These are phyloP conservation scores for Plecturocebus donacophilus DNA, from an alignment of 2,113 vertebrate species.

Conservation along the genomic window DNA sequence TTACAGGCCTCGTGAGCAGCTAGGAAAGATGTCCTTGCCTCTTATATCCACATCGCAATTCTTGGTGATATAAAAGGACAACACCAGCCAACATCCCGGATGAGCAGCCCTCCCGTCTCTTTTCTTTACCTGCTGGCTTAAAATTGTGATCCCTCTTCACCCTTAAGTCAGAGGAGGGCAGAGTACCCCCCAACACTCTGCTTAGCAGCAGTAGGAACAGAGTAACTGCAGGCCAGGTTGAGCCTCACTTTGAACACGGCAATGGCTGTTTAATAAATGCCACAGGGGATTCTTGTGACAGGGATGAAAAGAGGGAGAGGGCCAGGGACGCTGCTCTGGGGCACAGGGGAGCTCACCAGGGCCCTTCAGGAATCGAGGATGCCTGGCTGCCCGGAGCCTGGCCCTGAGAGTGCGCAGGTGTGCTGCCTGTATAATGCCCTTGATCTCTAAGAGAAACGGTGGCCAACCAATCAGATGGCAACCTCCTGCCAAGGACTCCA, in stretches of 20 bases:
- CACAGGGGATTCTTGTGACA: neutral
- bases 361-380: neutral
- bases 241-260: slow-evolving; percentile 13
- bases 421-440: neutral
- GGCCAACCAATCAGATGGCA: neutral
- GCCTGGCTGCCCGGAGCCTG: neutral
- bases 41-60: neutral
- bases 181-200: neutral
- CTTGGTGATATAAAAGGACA: neutral
- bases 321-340: neutral
- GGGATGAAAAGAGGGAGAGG: neutral
- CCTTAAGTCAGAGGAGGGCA: neutral
- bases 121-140: neutral
- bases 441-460: slow-evolving; percentile 31
- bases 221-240: neutral
- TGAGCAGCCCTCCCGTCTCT: neutral
- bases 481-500: slow-evolving; percentile 16
- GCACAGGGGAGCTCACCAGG: neutral
- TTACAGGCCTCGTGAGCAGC: neutral
- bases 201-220: neutral
- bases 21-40: neutral
- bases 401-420: neutral
- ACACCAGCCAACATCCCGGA: neutral
- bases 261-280: neutral
- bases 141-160: neutral